Evolutionary conservation across 2,797 vertebrate species (phyloP), one percentile per base, ranked within the genome.

Genomic region (Xenopus petersii): DNA sequence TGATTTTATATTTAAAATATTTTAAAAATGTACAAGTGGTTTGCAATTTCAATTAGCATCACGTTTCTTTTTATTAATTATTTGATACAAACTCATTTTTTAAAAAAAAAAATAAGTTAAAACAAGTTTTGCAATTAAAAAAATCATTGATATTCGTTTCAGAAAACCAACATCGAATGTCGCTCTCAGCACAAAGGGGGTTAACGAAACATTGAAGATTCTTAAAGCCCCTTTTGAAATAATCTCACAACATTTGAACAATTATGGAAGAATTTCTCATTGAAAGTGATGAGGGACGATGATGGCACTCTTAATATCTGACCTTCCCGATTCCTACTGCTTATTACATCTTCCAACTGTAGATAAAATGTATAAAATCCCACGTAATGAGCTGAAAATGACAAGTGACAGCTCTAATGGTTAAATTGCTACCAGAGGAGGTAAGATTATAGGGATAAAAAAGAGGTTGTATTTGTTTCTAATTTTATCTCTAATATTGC

Each of bases 221-320:
- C 62, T 0, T 0, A 67, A 54, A 4, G 11, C 65, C 75, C 73
- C 76, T 73, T 82, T 83, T 85, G 83, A 83, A 81, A 84, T 83
- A 85, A 84, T 82, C 73, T 86, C 75, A 85, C 85, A 85, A 83
- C 85, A 89, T 89, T 79, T 91, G 86, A 82, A 93, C 89, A 89
- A 93, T 94, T 94, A 93, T 79, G 81, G 75, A 92, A 94, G 93
- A 95, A 94, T 95, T 93, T 95, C 92, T 94, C 90, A 94, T 95
- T 91, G 92, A 70, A 88, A 87, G 93, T 69, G 91, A 90, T 92
- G 94, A 95, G 81, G 86, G 93, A 94, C 84, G 88, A 90, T 87
- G 87, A 89, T 91, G 90, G 89, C 87, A 85, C 77, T 86, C 84
- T 82, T 88, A 92, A 92, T 94, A 94, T 93, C 92, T 90, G 89